A percentile compares a stretch with the other conserved stretches of the same genome.
Evolutionary conservation across 2,888 invertebrate species (phyloP).

Genomic region (Thumatha senex): DNA sequence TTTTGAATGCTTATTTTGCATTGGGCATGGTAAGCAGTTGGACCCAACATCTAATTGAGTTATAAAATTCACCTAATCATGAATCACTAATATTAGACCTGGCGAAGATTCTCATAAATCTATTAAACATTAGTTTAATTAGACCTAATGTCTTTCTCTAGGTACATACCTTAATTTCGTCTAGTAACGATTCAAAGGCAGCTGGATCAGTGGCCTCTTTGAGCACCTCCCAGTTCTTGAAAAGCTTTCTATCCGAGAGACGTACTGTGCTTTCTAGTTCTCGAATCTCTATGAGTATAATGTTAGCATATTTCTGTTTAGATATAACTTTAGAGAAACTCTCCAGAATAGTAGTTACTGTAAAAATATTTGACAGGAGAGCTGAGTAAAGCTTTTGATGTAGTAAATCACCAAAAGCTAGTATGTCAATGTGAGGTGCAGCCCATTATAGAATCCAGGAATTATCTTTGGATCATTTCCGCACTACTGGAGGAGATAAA

Average conservation of each 20-base stretch:
- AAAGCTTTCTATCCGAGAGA: slow-evolving; percentile 68
- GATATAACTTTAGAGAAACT: too few species aligned
- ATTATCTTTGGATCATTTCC: too few species aligned
- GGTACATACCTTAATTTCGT: slow-evolving; percentile 59
- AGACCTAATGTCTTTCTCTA: too few species aligned
- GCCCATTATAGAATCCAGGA: background rate
- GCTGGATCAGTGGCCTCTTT: slow-evolving; percentile 61
- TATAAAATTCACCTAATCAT: too few species aligned
- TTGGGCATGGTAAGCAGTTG: too few species aligned
- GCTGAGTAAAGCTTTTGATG: background rate
- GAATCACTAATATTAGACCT: too few species aligned
- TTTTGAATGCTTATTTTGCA: too few species aligned
- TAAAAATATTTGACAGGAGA: background rate
- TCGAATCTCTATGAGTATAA: slow-evolving; percentile 56
- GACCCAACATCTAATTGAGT: too few species aligned
- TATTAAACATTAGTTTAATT: too few species aligned
- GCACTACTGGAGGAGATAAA: too few species aligned
- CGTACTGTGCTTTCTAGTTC: slow-evolving; percentile 70
- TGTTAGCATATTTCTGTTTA: background rate
- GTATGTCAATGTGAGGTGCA: background rate
- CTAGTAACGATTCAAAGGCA: slow-evolving; percentile 63
- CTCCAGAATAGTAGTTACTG: background rate
- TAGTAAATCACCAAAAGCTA: background rate
- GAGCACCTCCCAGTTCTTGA: slow-evolving; percentile 68
- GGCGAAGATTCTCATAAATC: too few species aligned